Base-by-base conservation (phyloP, 2,797 vertebrate species). In the Galago senegalensis region DNA sequence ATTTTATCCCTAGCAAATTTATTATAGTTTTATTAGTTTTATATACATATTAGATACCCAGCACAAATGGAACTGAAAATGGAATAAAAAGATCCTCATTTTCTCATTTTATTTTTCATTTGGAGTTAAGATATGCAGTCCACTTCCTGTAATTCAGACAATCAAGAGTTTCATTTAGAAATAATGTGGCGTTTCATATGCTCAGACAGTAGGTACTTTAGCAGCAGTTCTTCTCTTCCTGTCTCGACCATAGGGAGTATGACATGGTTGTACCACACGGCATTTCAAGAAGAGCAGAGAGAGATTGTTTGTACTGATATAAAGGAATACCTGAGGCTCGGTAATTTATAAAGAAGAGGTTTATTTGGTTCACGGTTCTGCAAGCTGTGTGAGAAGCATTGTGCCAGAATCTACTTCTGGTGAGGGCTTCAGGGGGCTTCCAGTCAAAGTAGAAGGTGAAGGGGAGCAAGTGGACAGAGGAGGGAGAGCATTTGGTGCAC, bases 21-120 rank as follows among this genome's bases (percentile, higher is more conserved):
- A 8, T 80, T 89, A 96, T 29, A 49, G 2, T 86, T 93, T 96
- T 85, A 77, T 83, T 29, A 49, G 2, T 86, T 93, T 96, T 85
- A 77, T 83, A 73, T 77, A 72, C 34, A 40, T 58, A 77, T 80
- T 76, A 53, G 76, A 94, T 83, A 69, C 43, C 58, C 27, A 80
- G n/a, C 21, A 92, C 58, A 93, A 89, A 87, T 27, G 80, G 79
- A 89, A 87, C 40, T 69, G 34, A 91, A 53, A 87, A 85, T 31
- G 90, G 67, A 79, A 79, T 69, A 87, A 67, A 95, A 88, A 75
- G 17, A 79, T 34, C 29, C 49, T 53, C 49, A 53, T 93, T 87
- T 87, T 67, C 27, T 70, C 43, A n/a, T 90, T 96, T 92, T 92
- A 53, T 43, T 93, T 81, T 83, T 89, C 40, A 86, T 91, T 76